Conservation (phyloP, 2,888 invertebrate species). For the Dryadula phaetusa region DNA sequence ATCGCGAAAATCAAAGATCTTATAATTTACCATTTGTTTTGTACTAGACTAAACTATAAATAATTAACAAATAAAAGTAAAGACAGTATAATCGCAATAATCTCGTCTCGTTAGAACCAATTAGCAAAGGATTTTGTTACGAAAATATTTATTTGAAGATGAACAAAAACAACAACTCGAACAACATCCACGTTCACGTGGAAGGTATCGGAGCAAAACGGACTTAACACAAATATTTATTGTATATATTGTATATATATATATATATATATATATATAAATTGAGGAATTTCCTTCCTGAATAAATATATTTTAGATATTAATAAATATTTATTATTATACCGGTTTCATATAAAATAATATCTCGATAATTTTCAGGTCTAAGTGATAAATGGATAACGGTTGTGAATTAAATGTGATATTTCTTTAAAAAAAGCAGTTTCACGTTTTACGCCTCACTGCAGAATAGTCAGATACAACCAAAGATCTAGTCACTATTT, state of each 20-base stretch:
- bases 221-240: constrained; percentile 21
- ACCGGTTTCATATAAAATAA: neutral
- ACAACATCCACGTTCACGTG: neutral
- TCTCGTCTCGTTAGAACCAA: constrained; percentile 29
- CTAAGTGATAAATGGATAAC: no score
- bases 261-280: no score
- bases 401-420: no score
- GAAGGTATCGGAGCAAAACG: constrained; percentile 4
- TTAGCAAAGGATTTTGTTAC: constrained; percentile 39
- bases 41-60: constrained; percentile 7
- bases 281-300: constrained; percentile 14
- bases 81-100: neutral
- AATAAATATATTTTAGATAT: constrained; percentile 26
- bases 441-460: no score
- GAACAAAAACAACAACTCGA: constrained; percentile 14
- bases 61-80: constrained; percentile 3
- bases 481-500: no score
- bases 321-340: constrained; percentile 32
- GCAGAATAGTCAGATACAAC: no score
- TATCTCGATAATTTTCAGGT: no score
- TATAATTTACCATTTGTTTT: no score
- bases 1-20: no score
- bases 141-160: constrained; percentile 26
- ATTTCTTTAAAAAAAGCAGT: no score
- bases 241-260: no score